Base-by-base conservation (phyloP, 1,140 invertebrate genomes). In the Whitmania pigra region DNA sequence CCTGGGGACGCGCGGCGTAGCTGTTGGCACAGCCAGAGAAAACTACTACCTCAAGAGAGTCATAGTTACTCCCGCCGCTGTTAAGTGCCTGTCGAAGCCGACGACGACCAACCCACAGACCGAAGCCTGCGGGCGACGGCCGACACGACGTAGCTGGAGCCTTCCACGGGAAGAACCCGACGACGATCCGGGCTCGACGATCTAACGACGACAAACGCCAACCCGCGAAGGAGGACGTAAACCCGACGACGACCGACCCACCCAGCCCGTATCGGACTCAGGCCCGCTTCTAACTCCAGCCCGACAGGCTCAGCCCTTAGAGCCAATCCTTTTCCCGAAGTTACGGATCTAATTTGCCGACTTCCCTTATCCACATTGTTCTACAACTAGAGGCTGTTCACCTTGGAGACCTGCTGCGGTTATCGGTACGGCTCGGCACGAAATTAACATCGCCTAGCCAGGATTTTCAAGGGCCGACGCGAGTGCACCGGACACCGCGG, bases 341-440 rank as follows among this genome's bases (percentile, higher is more conserved):
- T 88, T 88, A 90, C 87, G 87, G 87, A 89, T 89, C 88, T 82
- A 87, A 85, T 87, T 89, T 89, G 83, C 78, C 78, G 79, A 79
- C 79, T 78, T n/a, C n/a, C n/a, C n/a, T n/a, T n/a, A n/a, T n/a
- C n/a, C n/a, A n/a, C n/a, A n/a, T 90, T 90, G 86, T 85, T 89
- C 88, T 88, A 89, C 87, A 78, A 89, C 88, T 88, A 90, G 88
- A 90, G 89, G 88, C 88, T 90, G 84, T 87, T 88, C 85, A 89
- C 88, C 89, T 90, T 88, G 88, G 88, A 90, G 88, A 90, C 88
- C 88, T 88, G 88, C 85, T 90, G 88, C 88, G 87, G 88, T 87
- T 89, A 89, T 88, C 84, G 86, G 87, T 88, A 89, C 87, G 87
- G 87, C 79, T 81, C 67, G 80, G 78, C 76, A 77, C 75, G 79